phyloP scores from a whole-genome alignment of 2,113 vertebrate species.

The Steatornis caripensis region DNA sequence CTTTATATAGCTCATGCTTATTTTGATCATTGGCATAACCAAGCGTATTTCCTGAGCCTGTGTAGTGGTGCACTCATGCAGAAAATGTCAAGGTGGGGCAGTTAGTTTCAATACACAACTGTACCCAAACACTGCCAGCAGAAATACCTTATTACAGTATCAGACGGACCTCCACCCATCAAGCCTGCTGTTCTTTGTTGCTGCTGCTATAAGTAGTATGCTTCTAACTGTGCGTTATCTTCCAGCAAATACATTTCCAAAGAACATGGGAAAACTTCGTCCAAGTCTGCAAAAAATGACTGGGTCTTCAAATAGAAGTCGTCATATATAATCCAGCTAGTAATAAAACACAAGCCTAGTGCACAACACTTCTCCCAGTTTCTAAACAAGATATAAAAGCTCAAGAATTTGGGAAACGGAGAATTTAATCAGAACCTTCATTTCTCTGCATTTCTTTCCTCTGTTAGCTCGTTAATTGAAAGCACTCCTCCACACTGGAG shows the following conservation, averaged over 20 bases:
- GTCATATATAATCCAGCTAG: not conserved
- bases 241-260: not conserved
- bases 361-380: not conserved
- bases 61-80: not conserved
- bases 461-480: not conserved
- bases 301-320: not conserved
- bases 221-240: not conserved
- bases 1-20: not conserved
- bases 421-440: not conserved
- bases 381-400: not conserved
- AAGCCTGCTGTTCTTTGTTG: not conserved
- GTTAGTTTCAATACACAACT: not conserved
- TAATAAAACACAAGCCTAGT: not conserved
- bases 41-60: not conserved
- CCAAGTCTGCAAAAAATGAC: not conserved
- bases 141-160: not conserved
- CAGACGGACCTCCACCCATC: not conserved
- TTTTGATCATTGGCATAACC: not conserved
- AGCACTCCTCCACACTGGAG: not conserved
- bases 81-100: not conserved
- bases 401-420: not conserved
- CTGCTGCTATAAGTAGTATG: accelerated
- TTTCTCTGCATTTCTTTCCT: not conserved
- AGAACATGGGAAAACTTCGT: not conserved
- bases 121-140: not conserved